Base-by-base conservation (phyloP, 2,113 vertebrate genomes). In the Apodemus sylvaticus region DNA sequence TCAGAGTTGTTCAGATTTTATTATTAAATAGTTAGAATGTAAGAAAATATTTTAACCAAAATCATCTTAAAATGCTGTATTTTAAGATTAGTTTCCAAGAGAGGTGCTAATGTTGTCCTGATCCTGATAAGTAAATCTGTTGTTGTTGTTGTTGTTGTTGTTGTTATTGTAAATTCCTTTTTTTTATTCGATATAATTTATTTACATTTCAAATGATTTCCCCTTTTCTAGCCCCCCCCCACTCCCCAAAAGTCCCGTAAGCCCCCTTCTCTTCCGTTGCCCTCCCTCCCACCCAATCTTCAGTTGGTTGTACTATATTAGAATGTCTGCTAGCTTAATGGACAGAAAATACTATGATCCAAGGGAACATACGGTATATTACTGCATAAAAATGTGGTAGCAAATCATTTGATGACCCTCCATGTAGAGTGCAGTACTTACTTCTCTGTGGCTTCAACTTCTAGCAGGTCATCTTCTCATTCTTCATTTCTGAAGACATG, bases 31-130 rank as follows among this genome's bases (percentile, higher is more conserved):
- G 3, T 68, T 34, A 55, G 12, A 11, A 0, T 71, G 55, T 70
- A 3, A 62, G 55, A 17, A 34, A 86, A 74, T 91, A 81, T 24
- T 83, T 89, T 10, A 77, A 55, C 68, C 11, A 45, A 76, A 42
- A 86, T n/a, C 76, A 82, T 20, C 66, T 34, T 78, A 66, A 94
- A 81, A 92, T 82, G 82, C 53, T 90, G 60, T 90, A 60, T 53
- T 64, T 92, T 3, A 48, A 64, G 9, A 29, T 3, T 76, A 64
- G 20, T 94, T 82, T 71, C 0, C 14, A 87, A 83, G 42, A 76
- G 5, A 5, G 86, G 7, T 93, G 86, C 10, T 78, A 78, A 73
- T 9, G 62, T 76, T 77, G 6, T 4, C 42, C 29, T 66, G 36
- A 2, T 78, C 34, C 45, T 60, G 4, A 48, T 85, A 90, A 88